Base-by-base conservation (phyloP, 2,113 vertebrate genomes). In the Damaliscus lunatus region DNA sequence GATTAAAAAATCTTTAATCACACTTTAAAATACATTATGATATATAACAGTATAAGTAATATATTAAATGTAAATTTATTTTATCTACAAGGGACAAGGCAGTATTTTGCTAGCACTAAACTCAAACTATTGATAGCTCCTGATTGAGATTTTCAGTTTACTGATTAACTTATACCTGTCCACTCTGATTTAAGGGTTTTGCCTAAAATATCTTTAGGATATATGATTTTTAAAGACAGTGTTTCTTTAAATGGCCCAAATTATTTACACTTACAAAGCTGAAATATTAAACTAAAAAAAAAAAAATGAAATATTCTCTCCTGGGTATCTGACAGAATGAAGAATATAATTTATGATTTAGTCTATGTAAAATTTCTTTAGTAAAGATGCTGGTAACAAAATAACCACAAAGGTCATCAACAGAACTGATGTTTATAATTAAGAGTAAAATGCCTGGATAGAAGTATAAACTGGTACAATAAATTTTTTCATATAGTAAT, bases 61-160 rank as follows among this genome's bases (percentile, higher is more conserved):
- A 91, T 25, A 17, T 31, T 92, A 85, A 80, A 57, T 64, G 83
- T 14, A 91, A 59, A 84, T 87, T 52, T 46, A 86, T 91, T 67
- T 97, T 86, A 60, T 31, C n/a, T 88, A 60, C 19, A 81, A 93
- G 74, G 52, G 29, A 90, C 36, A 27, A 29, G 82, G 52, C 19
- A 95, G n/a, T 25, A 31, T 88, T 80, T 91, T 50, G 25, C 17
- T n/a, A 67, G 60, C 46, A 88, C 71, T 97, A 82, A 95, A 91
- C 87, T 89, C 57, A 93, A 87, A 93, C 62, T 62, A 89, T 62
- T 90, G 93, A 77, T n/a, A 91, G 71, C 43, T 83, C 46, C 53
- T 85, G 40, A 40, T 71, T 90, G 50, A 86, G 43, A 81, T 57
- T 94, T 97, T 90, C 57, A 80, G 92, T 57, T 90, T 55, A 78